A percentile compares a stretch with the other conserved stretches of the same genome.
Conservation (phyloP, 2,888 invertebrate species). For the Metalampra italica region DNA sequence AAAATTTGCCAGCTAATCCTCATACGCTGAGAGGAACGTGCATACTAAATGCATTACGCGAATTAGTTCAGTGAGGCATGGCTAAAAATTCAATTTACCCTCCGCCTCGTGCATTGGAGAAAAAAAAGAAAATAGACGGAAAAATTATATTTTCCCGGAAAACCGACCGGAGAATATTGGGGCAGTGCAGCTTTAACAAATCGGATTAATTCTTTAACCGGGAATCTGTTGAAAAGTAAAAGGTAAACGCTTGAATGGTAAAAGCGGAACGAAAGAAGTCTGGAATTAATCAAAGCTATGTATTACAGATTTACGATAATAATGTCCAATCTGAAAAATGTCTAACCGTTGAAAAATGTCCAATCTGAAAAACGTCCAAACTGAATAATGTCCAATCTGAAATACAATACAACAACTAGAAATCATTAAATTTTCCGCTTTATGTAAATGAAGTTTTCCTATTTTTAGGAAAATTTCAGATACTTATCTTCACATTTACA, state of each 20-base stretch:
- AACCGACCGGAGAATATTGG: constrained; percentile 51
- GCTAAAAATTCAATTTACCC: constrained; percentile 74
- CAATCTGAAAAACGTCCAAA: too few species aligned
- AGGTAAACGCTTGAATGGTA: too few species aligned
- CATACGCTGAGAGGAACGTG: constrained; percentile 34
- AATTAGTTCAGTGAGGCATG: constrained; percentile 71
- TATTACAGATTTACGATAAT: too few species aligned
- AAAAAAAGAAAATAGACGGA: constrained; percentile 50
- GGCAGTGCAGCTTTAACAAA: constrained; percentile 49
- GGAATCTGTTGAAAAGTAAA: constrained; percentile 44
- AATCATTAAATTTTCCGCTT: too few species aligned
- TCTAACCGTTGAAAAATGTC: too few species aligned
- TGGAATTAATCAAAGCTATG: too few species aligned
- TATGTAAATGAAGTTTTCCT: too few species aligned
- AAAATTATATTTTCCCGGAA: constrained; percentile 69
- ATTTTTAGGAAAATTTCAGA: too few species aligned
- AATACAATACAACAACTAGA: too few species aligned
- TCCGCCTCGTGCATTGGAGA: constrained; percentile 50
- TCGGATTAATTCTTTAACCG: constrained; percentile 62
- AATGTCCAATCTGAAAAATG: too few species aligned
- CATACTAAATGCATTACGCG: constrained; percentile 71
- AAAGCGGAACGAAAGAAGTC: not conserved
- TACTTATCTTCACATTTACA: too few species aligned
- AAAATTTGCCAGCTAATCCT: not conserved
- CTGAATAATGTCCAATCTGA: too few species aligned